Conservation (phyloP, 2,888 invertebrate species). For the Amorpha juglandis region DNA sequence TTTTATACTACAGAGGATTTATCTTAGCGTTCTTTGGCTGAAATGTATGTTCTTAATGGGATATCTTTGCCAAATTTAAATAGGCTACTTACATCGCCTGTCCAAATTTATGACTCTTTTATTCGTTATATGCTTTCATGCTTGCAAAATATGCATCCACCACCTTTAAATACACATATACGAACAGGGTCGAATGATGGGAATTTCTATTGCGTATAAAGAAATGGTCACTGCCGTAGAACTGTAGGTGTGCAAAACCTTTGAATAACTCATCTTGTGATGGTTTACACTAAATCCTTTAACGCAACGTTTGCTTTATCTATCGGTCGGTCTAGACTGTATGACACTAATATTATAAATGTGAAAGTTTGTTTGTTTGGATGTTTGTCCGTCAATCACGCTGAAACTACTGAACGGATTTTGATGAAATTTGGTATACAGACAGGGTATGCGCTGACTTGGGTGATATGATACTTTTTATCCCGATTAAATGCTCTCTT, state of each 20-base stretch:
- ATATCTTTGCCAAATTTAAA: slow-evolving; percentile 23
- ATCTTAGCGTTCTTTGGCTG: slow-evolving; percentile 10
- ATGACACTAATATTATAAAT: too few species aligned
- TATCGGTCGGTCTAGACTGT: slow-evolving; percentile 8
- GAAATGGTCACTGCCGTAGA: slow-evolving; percentile 10
- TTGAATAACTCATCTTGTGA: slow-evolving; percentile 18
- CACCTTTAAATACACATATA: slow-evolving; percentile 3
- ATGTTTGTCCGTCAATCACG: too few species aligned
- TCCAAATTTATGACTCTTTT: slow-evolving; percentile 1
- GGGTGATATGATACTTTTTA: too few species aligned
- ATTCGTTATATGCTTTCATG: not conserved
- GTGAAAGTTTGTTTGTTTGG: too few species aligned
- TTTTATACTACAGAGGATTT: slow-evolving; percentile 6
- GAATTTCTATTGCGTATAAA: slow-evolving; percentile 5
- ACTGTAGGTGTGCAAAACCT: slow-evolving; percentile 4
- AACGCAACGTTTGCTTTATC: slow-evolving; percentile 16
- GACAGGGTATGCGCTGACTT: too few species aligned
- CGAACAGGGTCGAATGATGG: slow-evolving; percentile 1
- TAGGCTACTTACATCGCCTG: slow-evolving; percentile 10
- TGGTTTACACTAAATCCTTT: slow-evolving; percentile 19
- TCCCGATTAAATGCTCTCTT: too few species aligned
- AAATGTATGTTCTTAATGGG: slow-evolving; percentile 16
- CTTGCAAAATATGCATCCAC: not conserved
- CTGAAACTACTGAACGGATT: too few species aligned
- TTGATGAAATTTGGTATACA: too few species aligned